These are phyloP conservation scores for Chironomus tentans DNA, from an alignment of 2,888 invertebrate species.

Conservation along the genomic window DNA sequence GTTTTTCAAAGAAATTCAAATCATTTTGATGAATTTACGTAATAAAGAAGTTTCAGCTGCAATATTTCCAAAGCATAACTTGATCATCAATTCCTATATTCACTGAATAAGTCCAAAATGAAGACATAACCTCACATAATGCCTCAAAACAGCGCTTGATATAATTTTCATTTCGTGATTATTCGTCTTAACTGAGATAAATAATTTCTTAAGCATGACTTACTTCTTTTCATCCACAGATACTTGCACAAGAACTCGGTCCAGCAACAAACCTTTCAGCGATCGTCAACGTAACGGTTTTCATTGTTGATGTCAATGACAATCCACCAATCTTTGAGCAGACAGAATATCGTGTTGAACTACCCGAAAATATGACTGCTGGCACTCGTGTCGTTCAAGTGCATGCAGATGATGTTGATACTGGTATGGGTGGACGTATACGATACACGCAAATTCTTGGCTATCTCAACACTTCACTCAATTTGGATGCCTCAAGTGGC, in stretches of 20 bases:
- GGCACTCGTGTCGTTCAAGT: constrained; percentile 66
- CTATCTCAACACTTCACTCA: constrained; percentile 66
- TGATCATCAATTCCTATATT: background rate
- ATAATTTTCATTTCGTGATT: constrained; percentile 10
- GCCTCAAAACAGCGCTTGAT: too few relatives aligned
- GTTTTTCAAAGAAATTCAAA: too few relatives aligned
- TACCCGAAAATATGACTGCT: constrained; percentile 72
- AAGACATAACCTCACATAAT: too few relatives aligned
- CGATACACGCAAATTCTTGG: constrained; percentile 71
- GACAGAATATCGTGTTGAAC: constrained; percentile 59
- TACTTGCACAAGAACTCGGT: constrained; percentile 71
- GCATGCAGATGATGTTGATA: constrained; percentile 73
- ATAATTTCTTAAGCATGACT: background rate
- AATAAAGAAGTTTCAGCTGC: too few relatives aligned
- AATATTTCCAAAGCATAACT: too few relatives aligned
- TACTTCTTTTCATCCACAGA: constrained; percentile 41
- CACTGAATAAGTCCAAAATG: too few relatives aligned
- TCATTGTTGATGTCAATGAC: constrained; percentile 79
- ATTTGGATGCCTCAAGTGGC: constrained; percentile 69
- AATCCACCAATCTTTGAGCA: constrained; percentile 73
- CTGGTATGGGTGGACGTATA: constrained; percentile 65
- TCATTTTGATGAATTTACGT: too few relatives aligned
- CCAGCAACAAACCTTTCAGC: constrained; percentile 65
- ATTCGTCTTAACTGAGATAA: background rate
- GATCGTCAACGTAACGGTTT: constrained; percentile 66